Evolutionary conservation across 2,797 vertebrate genomes (phyloP), one percentile per base, ranked within the genome.

Genomic region (Petrocephalus sullivani): DNA sequence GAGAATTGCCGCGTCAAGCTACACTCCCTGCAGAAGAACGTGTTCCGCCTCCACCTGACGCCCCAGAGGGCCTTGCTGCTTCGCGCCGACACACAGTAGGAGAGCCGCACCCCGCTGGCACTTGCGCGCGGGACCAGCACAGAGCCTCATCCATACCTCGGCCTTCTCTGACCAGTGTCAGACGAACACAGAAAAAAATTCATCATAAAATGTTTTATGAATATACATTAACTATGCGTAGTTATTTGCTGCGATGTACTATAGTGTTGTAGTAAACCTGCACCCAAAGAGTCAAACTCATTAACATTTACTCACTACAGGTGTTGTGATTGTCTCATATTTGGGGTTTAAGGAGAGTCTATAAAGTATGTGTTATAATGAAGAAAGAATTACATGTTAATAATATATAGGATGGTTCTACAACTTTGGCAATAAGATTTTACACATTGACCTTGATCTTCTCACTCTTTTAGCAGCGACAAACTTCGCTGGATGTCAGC

Each of bases 401-500:
- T 49, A 53, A 21, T 53, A 53, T 14, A 83, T 53, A 10, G 78
- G 41, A 53, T 53, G 46, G 5, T 78, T 78, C 46, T 53, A 53
- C 19, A 53, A 21, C 3, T 10, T 49, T 53, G 8, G 10, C 4
- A 83, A 83, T 53, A 49, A 53, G 49, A 21, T 83, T 10, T 21
- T 83, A 49, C 28, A 54, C 75, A 23, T 7, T 87, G 4, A 82
- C 56, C 21, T 78, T 71, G 23, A 33, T 12, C 41, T 57, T 85
- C 54, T 84, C 92, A 49, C 28, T 46, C n/a, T 92, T 91, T 61
- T 91, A 99, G 98, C 93, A 98, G 97, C 90, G 97, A 99, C 94
- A 99, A 99, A 93, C 94, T 98, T 89, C 97, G 98, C 0, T 99
- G 98, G 98, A 97, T 99, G 94, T 98, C 97, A 2, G 98, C 98